Base-by-base conservation (phyloP, 1,140 invertebrate species). In the Drosophila novamexicana region DNA sequence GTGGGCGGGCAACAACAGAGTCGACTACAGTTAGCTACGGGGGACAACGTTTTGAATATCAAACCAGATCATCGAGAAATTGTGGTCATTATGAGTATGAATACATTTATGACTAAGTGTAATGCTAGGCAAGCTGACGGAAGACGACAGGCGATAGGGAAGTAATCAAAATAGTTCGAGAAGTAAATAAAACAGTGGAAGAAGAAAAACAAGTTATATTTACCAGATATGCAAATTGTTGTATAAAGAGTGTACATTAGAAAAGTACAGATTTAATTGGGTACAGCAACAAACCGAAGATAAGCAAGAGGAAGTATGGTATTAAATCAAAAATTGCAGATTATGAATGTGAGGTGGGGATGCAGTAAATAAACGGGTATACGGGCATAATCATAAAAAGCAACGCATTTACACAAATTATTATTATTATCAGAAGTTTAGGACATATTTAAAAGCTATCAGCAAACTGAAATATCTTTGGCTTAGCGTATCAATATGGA, bases 31-130 rank as follows among this genome's bases (percentile, higher is more conserved):
- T 73, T 73, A 67, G 39, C 56, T 22, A 59, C 9, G 47, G 47
- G 34, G 59, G 69, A 14, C 32, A 39, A 62, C 16, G 57, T 18
- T 56, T 62, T 62, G 58, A 50, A 74, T 74, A 74, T 74, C 57
- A 63, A 74, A 74, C 42, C 65, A 69, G 71, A 69, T 53, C 71
- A 74, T 67, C 65, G 40, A 61, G 49, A 56, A 61, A 47, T 67
- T 67, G 22, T 45, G 44, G n/a, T 34, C 36, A 56, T 56, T 65
- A 57, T 36, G 12, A 40, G 12, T 68, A 50, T 50, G 49, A 45
- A 68, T 61, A 61, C 8, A 50, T 69, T 62, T 56, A 74, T 74
- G 71, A 74, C 71, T 74, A 74, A 74, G 18, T 61, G 53, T 44
- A 45, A 52, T 39, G 62, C 44, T 14, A 50, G 44, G 40, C 37